A percentile compares a stretch with the other conserved stretches of the same genome.
Evolutionary conservation across 2,797 vertebrate species (phyloP).

Genomic region (Xyrichtys novacula): DNA sequence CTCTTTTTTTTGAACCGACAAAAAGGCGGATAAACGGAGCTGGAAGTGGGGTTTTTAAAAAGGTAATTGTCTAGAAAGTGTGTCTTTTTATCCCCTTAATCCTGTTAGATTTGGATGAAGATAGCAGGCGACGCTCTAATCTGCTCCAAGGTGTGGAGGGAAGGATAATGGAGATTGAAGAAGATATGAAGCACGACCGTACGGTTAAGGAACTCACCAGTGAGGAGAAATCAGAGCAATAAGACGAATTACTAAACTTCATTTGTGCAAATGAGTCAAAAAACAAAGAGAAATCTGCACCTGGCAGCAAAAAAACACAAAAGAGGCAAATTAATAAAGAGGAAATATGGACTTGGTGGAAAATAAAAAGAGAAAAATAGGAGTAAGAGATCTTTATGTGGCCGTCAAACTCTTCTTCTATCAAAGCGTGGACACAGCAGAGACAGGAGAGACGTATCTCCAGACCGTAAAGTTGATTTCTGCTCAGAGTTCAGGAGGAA

Average conservation of each 20-base stretch:
- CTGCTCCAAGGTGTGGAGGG: conserved; percentile 78
- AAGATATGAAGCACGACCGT: conserved; percentile 58
- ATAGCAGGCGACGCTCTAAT: conserved; percentile 71
- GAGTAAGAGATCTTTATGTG: conserved; percentile 10
- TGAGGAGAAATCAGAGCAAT: not conserved
- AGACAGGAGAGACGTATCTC: not conserved
- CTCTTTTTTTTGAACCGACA: conserved; percentile 38
- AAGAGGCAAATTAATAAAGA: not conserved
- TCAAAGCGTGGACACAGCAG: not conserved
- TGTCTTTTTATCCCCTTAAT: conserved; percentile 75
- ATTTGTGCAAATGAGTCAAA: conserved; percentile 23
- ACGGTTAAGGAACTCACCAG: conserved; percentile 30
- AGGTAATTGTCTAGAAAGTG: conserved; percentile 81
- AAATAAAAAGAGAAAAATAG: too few relatives aligned
- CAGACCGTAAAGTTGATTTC: conserved; percentile 14
- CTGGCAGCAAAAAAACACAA: not conserved
- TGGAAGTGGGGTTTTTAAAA: conserved; percentile 58
- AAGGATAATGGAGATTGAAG: conserved; percentile 72
- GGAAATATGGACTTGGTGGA: too few relatives aligned
- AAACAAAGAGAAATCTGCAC: conserved; percentile 1
- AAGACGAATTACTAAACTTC: not conserved
- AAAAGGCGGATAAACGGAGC: conserved; percentile 44
- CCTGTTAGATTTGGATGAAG: conserved; percentile 77
- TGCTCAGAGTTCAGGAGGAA: conserved; percentile 81
- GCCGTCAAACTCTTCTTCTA: conserved; percentile 8